Base-by-base conservation (phyloP, 2,797 vertebrate species). In the Acipenser ruthenus region DNA sequence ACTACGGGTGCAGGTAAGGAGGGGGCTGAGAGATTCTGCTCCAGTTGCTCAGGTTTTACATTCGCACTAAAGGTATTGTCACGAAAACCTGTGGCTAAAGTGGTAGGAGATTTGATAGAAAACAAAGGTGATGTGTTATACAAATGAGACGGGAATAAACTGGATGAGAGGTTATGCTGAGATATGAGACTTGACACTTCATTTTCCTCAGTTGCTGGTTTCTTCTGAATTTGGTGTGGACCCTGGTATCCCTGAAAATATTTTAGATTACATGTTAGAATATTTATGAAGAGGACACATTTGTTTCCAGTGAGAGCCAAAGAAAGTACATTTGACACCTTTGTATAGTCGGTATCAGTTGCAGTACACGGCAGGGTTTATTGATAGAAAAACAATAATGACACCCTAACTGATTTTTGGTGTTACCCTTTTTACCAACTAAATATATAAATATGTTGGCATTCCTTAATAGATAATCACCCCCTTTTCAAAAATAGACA, bases 211-310 rank as follows among this genome's bases (percentile, higher is more conserved):
- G 52, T 0, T 60, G 67, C 6, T 8, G 53, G 67, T 71, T 82
- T 89, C 79, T 83, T 86, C 70, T 77, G 74, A n/a, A 84, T 61
- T 66, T 83, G 83, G 56, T 80, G 80, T 62, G 87, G 89, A 69
- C 65, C 83, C 73, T 75, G 84, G 78, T 89, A 90, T 55, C 81
- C 86, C 89, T 91, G 72, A 15, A 10, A 65, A 37, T 37, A 37
- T 37, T 37, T 37, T 37, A 37, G 23, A 37, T 37, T 37, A 37
- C 23, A 37, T 37, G 23, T 37, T 37, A 37, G 4, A 37, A 37
- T 37, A 2, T 4, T 37, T 37, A 37, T 37, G 23, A 37, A 37
- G 23, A 37, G 23, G 23, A 37, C 23, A 37, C 23, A 2, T 37
- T 37, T 37, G 23, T 37, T 4, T 37, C 2, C 23, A 37, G 23